Evolutionary conservation across 2,888 invertebrate species (phyloP).

Genomic region (Archips xylosteana): DNA sequence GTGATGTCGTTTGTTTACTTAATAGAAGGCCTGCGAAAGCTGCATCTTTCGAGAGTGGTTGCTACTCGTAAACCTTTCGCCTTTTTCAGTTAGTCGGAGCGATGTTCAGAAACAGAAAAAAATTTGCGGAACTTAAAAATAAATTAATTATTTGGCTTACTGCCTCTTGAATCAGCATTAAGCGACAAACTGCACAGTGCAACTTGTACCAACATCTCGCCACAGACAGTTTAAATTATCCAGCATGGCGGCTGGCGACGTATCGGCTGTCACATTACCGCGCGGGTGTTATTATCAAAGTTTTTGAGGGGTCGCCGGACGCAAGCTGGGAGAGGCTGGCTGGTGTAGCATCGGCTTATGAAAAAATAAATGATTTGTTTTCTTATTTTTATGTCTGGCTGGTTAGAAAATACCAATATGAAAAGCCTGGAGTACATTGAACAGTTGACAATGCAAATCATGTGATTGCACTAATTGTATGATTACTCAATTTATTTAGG

Average conservation of each 20-base stretch:
- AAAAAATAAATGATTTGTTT: background rate
- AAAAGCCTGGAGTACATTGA: background rate
- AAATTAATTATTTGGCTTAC: background rate
- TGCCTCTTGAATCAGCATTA: background rate
- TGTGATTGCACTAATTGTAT: no score
- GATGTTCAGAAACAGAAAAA: no score
- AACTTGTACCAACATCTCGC: slow-evolving; percentile 53
- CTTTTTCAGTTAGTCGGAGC: no score
- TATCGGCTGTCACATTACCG: slow-evolving; percentile 85
- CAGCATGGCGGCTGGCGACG: slow-evolving; percentile 71
- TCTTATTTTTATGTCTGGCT: background rate
- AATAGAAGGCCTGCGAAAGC: no score
- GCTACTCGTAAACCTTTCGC: no score
- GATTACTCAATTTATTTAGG: no score
- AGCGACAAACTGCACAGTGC: slow-evolving; percentile 16
- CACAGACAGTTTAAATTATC: slow-evolving; percentile 72
- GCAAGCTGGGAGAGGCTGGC: slow-evolving; percentile 69
- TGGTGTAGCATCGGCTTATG: slow-evolving; percentile 53
- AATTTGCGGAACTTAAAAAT: background rate
- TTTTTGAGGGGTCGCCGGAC: slow-evolving; percentile 83
- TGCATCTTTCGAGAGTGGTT: no score
- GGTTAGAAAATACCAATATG: background rate
- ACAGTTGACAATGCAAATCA: no score
- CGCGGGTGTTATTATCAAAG: slow-evolving; percentile 81
- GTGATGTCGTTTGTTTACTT: no score